phyloP scores from a whole-genome alignment of 2,888 invertebrate species.

The Leptodirus hochenwartii region DNA sequence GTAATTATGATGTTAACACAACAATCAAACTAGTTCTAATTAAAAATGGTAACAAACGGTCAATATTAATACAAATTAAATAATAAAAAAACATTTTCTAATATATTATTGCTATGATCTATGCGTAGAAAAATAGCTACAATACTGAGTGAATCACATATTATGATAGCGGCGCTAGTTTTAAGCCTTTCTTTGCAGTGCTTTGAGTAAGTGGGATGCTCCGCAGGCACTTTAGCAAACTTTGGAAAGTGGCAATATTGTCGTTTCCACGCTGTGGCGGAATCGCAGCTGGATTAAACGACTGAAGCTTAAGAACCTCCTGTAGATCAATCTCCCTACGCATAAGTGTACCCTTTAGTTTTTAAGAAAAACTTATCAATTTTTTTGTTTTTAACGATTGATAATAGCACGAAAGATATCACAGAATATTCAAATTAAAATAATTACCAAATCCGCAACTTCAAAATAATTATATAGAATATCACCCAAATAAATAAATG shows the following conservation, averaged over 20 bases:
- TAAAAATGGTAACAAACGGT: conserved; percentile 1
- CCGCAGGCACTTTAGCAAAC: conserved; percentile 24
- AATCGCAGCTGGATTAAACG: too few species aligned
- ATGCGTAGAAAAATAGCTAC: not conserved
- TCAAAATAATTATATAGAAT: not conserved
- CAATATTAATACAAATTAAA: conserved; percentile 2
- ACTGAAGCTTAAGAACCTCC: conserved; percentile 42
- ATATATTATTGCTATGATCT: not conserved
- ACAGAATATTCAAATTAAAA: too few species aligned
- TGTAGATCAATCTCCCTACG: conserved; percentile 53
- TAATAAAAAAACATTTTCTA: not conserved
- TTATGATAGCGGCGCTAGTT: conserved; percentile 14
- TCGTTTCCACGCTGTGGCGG: too few species aligned
- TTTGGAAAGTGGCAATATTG: conserved; percentile 19
- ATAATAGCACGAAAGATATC: too few species aligned
- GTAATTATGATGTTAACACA: conserved; percentile 1
- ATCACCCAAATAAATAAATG: not conserved
- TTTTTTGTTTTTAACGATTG: not conserved
- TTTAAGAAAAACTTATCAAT: not conserved
- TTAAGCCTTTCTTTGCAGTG: conserved; percentile 12
- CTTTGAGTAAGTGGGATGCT: conserved; percentile 12
- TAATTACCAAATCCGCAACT: not conserved
- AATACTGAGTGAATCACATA: conserved; percentile 7
- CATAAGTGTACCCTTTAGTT: conserved; percentile 8
- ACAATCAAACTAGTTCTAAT: not conserved